phyloP scores from a whole-genome alignment of 2,888 invertebrate species.

The Anticlea derivata region DNA sequence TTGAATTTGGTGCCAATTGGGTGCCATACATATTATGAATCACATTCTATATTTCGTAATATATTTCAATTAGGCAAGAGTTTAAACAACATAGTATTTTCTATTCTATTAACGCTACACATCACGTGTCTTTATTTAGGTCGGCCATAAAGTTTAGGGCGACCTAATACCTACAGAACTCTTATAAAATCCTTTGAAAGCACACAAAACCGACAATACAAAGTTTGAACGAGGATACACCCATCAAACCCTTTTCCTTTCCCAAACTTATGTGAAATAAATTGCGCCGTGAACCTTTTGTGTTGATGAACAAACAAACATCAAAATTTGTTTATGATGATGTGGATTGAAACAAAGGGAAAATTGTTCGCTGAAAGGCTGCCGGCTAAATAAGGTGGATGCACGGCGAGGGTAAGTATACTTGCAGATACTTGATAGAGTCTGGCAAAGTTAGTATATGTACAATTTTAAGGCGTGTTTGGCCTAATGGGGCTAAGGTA shows the following conservation, averaged over 20 bases:
- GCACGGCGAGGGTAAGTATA: background rate
- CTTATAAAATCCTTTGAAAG: slow-evolving; percentile 23
- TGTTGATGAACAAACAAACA: slow-evolving; percentile 36
- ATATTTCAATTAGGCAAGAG: too few species aligned
- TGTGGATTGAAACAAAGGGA: slow-evolving; percentile 36
- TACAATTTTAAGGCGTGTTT: too few species aligned
- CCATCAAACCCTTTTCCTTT: slow-evolving; percentile 31
- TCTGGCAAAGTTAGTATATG: too few species aligned
- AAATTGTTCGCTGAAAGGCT: slow-evolving; percentile 24
- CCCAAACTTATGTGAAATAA: slow-evolving; percentile 28
- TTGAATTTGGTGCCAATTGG: too few species aligned
- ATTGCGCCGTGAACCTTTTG: slow-evolving; percentile 26
- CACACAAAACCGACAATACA: slow-evolving; percentile 28
- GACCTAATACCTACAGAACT: slow-evolving; percentile 1
- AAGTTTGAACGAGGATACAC: slow-evolving; percentile 33
- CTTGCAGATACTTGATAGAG: background rate
- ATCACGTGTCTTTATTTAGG: background rate
- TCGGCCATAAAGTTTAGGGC: background rate
- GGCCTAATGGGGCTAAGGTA: too few species aligned
- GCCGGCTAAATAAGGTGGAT: slow-evolving; percentile 10
- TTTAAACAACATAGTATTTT: too few species aligned
- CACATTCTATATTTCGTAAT: too few species aligned
- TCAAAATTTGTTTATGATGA: slow-evolving; percentile 41
- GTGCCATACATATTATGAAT: too few species aligned
- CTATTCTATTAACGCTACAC: too few species aligned